These are phyloP conservation scores for Apodemus sylvaticus DNA, from an alignment of 2,113 vertebrate species.

Conservation along the genomic window DNA sequence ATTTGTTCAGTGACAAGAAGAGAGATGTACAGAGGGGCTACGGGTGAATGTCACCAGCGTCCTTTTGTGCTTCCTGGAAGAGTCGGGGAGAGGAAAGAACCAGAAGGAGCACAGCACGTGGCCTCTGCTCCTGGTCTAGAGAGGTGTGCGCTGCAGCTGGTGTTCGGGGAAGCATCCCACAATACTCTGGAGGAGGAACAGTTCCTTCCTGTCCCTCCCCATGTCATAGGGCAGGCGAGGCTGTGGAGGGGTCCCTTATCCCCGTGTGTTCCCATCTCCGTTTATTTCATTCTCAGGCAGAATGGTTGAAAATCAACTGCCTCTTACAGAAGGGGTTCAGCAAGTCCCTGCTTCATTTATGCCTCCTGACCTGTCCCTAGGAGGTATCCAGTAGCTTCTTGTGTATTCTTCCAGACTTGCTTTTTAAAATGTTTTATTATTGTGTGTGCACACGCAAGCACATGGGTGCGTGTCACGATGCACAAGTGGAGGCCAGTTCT, in stretches of 20 bases:
- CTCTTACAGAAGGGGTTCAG: neutral
- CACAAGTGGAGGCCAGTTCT: too few species aligned
- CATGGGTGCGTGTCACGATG: neutral
- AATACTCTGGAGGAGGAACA: too few species aligned
- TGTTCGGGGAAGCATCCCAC: too few species aligned
- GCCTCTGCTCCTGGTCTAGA: neutral
- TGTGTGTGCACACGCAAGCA: neutral
- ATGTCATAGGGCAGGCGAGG: neutral
- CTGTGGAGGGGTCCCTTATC: neutral
- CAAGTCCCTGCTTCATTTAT: neutral
- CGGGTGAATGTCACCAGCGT: neutral
- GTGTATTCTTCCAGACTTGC: neutral
- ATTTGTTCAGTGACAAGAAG: neutral
- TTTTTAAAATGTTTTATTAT: neutral
- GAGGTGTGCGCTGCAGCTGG: neutral
- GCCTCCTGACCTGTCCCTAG: too few species aligned
- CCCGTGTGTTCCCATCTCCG: neutral
- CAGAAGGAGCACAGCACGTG: rapidly evolving
- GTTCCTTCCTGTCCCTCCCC: rapidly evolving
- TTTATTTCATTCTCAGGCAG: neutral
- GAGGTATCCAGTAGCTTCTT: neutral
- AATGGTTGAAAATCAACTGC: neutral
- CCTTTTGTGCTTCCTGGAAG: neutral
- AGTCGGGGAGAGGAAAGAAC: neutral
- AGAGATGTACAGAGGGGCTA: neutral